phyloP scores from a whole-genome alignment of 2,113 vertebrate genomes.

The Tympanuchus pallidicinctus region DNA sequence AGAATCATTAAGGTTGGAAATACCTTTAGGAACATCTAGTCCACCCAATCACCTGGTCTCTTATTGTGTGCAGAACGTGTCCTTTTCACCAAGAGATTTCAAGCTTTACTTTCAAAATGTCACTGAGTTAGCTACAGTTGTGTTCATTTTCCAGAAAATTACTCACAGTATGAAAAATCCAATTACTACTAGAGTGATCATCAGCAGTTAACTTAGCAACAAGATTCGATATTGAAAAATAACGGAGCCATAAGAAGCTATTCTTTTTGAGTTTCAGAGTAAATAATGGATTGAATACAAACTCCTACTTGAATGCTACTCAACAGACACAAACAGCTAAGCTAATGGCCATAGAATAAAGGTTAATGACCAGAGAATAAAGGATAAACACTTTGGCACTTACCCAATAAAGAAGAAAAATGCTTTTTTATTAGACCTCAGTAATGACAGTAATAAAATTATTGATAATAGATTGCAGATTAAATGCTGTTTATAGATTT shows the following conservation, averaged over 20 bases:
- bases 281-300: conserved; percentile 63
- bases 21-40: too few species aligned
- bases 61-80: neutral
- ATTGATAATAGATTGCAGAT: conserved; percentile 68
- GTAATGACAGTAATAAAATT: conserved; percentile 64
- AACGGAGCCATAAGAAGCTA: neutral
- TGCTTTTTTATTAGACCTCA: conserved; percentile 63
- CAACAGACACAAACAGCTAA: conserved; percentile 55
- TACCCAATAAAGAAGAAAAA: conserved; percentile 67
- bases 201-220: neutral
- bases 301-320: conserved; percentile 62
- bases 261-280: conserved; percentile 35
- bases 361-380: conserved; percentile 70
- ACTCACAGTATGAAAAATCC: neutral
- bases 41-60: too few species aligned
- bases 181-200: neutral
- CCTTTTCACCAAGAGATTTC: neutral
- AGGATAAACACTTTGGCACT: conserved; percentile 68
- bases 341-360: conserved; percentile 69
- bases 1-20: too few species aligned
- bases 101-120: neutral
- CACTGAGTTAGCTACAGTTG: neutral
- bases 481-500: neutral
- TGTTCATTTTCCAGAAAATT: conserved; percentile 19
- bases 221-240: conserved; percentile 38